A percentile compares a stretch with the other conserved stretches of the same genome.
Conservation (phyloP, 2,797 vertebrate species). For the Esox masquinongy region DNA sequence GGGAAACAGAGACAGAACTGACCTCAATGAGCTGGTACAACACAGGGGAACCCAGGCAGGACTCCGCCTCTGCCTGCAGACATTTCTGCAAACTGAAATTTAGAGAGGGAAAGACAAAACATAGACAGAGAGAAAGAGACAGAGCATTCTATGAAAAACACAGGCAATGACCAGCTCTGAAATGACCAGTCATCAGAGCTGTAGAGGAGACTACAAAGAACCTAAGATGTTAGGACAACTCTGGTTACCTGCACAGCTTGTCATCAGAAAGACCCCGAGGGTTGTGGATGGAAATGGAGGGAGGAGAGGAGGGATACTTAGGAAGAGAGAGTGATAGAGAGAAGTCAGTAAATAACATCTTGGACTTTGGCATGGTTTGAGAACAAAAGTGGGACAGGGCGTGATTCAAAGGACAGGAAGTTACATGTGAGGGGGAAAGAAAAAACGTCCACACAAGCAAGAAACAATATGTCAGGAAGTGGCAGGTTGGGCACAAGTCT, state of each 20-base stretch:
- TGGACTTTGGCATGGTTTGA: background rate
- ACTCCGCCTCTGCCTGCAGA: conserved; percentile 78
- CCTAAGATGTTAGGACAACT: background rate
- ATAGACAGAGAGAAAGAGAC: background rate
- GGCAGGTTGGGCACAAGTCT: background rate
- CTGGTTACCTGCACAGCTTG: conserved; percentile 85
- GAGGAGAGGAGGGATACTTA: conserved; percentile 87
- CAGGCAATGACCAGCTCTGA: no score
- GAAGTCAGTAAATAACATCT: background rate
- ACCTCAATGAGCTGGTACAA: conserved; percentile 98
- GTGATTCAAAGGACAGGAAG: background rate
- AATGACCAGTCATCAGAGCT: no score
- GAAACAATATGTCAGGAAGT: background rate
- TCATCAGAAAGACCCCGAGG: conserved; percentile 92
- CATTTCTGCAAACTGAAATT: conserved; percentile 66
- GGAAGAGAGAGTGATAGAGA: conserved; percentile 14
- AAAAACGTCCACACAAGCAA: background rate
- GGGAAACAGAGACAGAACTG: conserved; percentile 35
- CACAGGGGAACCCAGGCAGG: conserved; percentile 83
- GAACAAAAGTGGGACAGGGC: background rate
- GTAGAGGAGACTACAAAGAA: background rate
- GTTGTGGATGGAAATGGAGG: conserved; percentile 85
- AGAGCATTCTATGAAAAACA: background rate
- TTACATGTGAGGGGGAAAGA: background rate
- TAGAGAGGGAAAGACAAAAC: background rate